Evolutionary conservation across 2,888 invertebrate genomes (phyloP).

Genomic region (Conops quadrifasciatus): DNA sequence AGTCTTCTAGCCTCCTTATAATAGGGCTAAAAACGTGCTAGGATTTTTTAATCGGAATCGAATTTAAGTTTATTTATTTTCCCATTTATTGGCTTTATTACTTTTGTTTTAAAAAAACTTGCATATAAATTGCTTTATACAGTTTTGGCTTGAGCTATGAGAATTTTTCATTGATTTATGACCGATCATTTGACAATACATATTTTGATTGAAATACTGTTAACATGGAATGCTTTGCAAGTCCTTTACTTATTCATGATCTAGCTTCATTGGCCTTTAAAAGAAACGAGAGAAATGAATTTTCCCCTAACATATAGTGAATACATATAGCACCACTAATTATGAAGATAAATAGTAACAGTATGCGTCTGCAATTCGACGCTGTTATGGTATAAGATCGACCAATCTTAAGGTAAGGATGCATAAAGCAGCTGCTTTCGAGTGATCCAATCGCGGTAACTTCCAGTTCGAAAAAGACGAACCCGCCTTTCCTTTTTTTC

Average conservation of each 20-base stretch:
- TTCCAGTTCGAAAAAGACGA: too few relatives aligned
- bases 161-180: constrained; percentile 11
- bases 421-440: too few relatives aligned
- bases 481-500: too few relatives aligned
- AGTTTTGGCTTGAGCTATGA: background rate
- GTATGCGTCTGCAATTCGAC: too few relatives aligned
- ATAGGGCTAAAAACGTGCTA: constrained; percentile 13
- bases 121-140: background rate
- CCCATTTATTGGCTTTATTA: background rate
- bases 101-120: background rate
- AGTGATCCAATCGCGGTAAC: too few relatives aligned
- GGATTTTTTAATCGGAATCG: background rate
- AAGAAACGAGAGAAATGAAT: too few relatives aligned
- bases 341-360: too few relatives aligned
- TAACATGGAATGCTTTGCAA: background rate
- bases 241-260: background rate
- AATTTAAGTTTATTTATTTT: constrained; percentile 1
- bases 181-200: background rate
- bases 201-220: background rate
- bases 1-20: background rate
- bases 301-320: too few relatives aligned
- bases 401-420: too few relatives aligned
- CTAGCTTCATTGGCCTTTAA: too few relatives aligned
- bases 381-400: too few relatives aligned
- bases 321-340: too few relatives aligned